Evolutionary conservation across 2,888 invertebrate genomes (phyloP).

Genomic region (Blastobasis adustella): DNA sequence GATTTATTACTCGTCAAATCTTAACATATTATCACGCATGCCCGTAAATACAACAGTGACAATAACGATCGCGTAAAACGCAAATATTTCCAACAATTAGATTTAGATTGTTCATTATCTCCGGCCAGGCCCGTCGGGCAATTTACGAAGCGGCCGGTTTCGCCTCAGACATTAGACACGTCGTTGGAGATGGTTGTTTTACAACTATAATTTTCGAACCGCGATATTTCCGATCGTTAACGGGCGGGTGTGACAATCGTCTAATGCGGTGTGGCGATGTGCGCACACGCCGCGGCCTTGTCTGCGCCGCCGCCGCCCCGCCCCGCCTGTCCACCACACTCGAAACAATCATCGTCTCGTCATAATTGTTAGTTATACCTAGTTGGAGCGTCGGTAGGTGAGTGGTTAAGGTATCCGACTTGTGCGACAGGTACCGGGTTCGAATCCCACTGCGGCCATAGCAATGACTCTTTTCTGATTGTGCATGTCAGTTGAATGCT

Average conservation of each 20-base stretch:
- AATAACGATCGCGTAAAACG: conserved; percentile 1
- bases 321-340: too few relatives aligned
- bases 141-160: not conserved
- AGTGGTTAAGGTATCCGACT: too few relatives aligned
- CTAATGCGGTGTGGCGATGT: conserved; percentile 30
- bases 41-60: conserved; percentile 13
- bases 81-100: not conserved
- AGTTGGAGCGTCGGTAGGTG: too few relatives aligned
- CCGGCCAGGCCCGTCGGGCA: not conserved
- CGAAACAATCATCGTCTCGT: too few relatives aligned
- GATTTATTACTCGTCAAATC: conserved; percentile 57
- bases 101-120: not conserved
- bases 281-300: conserved; percentile 23
- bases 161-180: not conserved
- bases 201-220: not conserved
- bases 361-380: too few relatives aligned
- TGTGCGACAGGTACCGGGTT: too few relatives aligned
- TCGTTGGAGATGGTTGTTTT: not conserved
- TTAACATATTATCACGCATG: conserved; percentile 29
- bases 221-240: not conserved
- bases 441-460: too few relatives aligned
- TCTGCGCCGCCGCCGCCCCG: not conserved
- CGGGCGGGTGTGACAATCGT: conserved; percentile 10
- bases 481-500: too few relatives aligned
- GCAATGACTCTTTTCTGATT: too few relatives aligned